Conservation (phyloP, 2,113 vertebrate genomes). For the Aythya baeri region DNA sequence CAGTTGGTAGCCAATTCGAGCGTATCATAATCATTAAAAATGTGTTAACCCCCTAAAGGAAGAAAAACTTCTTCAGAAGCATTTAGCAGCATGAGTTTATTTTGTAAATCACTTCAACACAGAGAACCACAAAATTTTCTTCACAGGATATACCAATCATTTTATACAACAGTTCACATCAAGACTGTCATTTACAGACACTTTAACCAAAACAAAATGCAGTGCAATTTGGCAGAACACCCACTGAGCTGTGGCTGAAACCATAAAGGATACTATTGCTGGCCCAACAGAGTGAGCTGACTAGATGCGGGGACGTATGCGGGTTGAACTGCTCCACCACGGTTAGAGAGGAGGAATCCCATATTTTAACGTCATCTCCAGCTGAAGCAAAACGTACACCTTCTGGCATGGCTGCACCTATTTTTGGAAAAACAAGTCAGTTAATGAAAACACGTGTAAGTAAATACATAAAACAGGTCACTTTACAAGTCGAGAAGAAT, state of each 20-base stretch:
- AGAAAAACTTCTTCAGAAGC: neutral
- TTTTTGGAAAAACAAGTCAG: neutral
- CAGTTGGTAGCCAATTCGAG: neutral
- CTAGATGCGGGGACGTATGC: conserved; percentile 80
- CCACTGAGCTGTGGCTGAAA: neutral
- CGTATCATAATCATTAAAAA: neutral
- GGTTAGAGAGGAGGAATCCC: conserved; percentile 88
- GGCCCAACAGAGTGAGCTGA: conserved; percentile 92
- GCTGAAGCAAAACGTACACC: conserved; percentile 87
- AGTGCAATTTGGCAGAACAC: neutral
- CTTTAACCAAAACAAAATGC: neutral
- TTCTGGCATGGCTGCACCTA: conserved; percentile 90
- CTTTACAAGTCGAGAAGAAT: neutral
- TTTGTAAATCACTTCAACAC: neutral
- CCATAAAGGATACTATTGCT: conserved; percentile 94
- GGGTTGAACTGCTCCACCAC: conserved; percentile 94
- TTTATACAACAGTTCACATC: neutral
- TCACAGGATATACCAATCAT: neutral
- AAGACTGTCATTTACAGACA: neutral
- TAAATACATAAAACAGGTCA: neutral
- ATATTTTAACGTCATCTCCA: conserved; percentile 95
- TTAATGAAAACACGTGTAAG: neutral
- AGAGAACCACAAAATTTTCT: neutral
- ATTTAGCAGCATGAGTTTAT: neutral
- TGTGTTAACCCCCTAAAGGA: neutral